Evolutionary conservation across 2,797 vertebrate genomes (phyloP).

Genomic region (Zenarchopterus dispar): DNA sequence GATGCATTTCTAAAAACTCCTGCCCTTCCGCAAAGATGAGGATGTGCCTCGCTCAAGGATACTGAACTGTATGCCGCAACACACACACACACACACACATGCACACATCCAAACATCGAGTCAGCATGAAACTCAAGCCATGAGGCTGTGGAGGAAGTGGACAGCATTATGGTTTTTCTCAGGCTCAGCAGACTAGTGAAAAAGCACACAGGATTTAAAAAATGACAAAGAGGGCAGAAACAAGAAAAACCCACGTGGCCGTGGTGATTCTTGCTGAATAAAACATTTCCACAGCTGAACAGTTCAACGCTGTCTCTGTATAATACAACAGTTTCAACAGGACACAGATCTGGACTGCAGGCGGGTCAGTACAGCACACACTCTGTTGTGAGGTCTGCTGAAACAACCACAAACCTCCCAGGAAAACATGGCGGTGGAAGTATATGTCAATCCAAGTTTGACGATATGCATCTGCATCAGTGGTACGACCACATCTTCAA

Average conservation of each 20-base stretch:
- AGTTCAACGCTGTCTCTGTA: not conserved
- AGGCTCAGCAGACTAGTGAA: conserved; percentile 60
- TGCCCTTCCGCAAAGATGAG: conserved; percentile 61
- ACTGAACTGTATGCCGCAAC: conserved; percentile 34
- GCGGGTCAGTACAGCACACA: not conserved
- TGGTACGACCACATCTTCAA: no score
- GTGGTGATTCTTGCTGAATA: not conserved
- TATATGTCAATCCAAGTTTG: no score
- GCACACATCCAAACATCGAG: conserved; percentile 27
- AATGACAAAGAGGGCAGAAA: conserved; percentile 26
- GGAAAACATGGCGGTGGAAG: no score
- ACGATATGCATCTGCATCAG: no score
- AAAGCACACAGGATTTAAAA: conserved; percentile 28
- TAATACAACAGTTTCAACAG: not conserved
- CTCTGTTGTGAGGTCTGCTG: not conserved
- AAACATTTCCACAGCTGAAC: not conserved
- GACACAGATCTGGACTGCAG: not conserved
- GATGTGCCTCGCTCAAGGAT: conserved; percentile 62
- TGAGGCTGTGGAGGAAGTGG: conserved; percentile 70
- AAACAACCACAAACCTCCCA: not conserved
- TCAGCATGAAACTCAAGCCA: conserved; percentile 78
- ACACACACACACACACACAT: conserved; percentile 23
- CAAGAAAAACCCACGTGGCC: conserved; percentile 1
- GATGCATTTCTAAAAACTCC: conserved; percentile 55
- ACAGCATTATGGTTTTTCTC: conserved; percentile 57